These are phyloP conservation scores for Aplochiton taeniatus DNA, from an alignment of 2,797 vertebrate genomes.

Conservation along the genomic window DNA sequence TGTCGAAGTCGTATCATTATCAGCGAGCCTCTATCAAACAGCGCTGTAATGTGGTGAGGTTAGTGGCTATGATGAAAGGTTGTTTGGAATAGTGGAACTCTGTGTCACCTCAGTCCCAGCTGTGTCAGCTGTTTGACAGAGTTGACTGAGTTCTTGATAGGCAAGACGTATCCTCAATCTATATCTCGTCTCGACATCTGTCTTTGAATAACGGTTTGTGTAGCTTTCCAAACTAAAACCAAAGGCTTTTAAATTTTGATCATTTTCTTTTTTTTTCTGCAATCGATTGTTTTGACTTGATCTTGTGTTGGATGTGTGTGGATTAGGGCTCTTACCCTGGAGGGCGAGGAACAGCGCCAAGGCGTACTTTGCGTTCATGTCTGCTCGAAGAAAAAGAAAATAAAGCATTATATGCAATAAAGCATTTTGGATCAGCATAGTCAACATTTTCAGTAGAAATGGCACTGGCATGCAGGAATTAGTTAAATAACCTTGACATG, in stretches of 20 bases:
- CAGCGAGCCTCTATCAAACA: too few relatives aligned
- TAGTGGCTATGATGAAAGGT: too few relatives aligned
- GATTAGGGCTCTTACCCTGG: constrained; percentile 74
- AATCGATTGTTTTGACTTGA: background rate
- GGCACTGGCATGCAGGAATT: too few relatives aligned
- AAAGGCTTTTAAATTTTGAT: too few relatives aligned
- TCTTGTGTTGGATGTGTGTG: background rate
- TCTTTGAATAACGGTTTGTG: background rate
- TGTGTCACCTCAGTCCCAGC: too few relatives aligned
- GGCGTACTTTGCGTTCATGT: constrained; percentile 70
- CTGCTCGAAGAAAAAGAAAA: constrained; percentile 54
- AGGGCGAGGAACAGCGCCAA: constrained; percentile 73
- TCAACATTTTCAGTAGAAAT: too few relatives aligned
- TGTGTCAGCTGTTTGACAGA: too few relatives aligned
- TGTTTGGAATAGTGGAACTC: too few relatives aligned
- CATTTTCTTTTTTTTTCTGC: too few relatives aligned
- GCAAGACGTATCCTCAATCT: background rate
- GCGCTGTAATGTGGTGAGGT: too few relatives aligned
- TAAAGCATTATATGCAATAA: background rate
- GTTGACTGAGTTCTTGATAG: background rate
- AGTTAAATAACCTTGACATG: too few relatives aligned
- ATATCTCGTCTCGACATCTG: background rate
- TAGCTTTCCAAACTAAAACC: background rate
- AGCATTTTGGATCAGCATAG: background rate
- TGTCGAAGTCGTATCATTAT: too few relatives aligned